Evolutionary conservation across 2,113 vertebrate genomes (phyloP), one percentile per base, ranked within the genome.

Genomic region (Caracal caracal): DNA sequence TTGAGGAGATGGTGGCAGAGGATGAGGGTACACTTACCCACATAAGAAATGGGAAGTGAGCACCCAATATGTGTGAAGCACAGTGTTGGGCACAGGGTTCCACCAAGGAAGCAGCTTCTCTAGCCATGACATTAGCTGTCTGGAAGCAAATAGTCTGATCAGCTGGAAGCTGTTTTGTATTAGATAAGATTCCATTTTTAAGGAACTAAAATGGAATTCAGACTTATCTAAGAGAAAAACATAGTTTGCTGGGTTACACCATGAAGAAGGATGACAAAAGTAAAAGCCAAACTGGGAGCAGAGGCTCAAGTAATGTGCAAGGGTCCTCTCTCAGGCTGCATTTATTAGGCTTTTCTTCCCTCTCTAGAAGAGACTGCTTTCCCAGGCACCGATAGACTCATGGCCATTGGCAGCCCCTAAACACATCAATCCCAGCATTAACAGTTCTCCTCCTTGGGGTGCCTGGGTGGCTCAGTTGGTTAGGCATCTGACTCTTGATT

Each of bases 181-280:
- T 70, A 90, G 20, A 92, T 28, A 94, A 40, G 56, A 78, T 37
- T 89, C 65, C 94, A 1, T 59, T 90, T 95, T 70, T 92, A 94
- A 92, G 56, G 37, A 35, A 82, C 30, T 28, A 75, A 92, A 94
- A 91, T 20, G 47, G 66, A 95, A 91, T 73, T 86, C 51, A 71
- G 28, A 88, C 19, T 94, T 68, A 86, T 76, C 30, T 73, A 81
- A 93, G 37, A 17, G 37, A 80, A 80, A 93, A 94, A 37, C 22
- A 70, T 37, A 75, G 10, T 93, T 66, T 93, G n/a, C 7, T 93
- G 51, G 61, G n/a, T 68, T 30, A n/a, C 53, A 51, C 83, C 11
- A 43, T 51, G 65, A 95, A 59, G 43, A 78, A 88, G 26, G 40
- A 85, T n/a, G 51, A 84, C 15, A 56, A 83, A 79, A 84, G 49